These are phyloP conservation scores for Hemaris fuciformis DNA, from an alignment of 2,888 invertebrate species.

Conservation along the genomic window DNA sequence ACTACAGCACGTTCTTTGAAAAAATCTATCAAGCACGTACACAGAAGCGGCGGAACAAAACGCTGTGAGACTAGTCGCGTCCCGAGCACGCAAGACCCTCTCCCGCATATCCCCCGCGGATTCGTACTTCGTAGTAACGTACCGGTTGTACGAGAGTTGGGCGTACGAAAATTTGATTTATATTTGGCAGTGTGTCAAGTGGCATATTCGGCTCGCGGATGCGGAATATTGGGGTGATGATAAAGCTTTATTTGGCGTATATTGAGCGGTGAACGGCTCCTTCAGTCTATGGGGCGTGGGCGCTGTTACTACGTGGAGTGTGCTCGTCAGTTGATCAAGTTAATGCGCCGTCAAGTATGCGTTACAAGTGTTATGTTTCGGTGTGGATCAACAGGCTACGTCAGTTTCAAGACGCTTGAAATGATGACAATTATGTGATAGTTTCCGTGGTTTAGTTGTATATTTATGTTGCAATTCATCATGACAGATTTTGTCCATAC, in stretches of 20 bases:
- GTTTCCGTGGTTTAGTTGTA: too few relatives aligned
- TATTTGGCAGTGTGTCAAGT: slow-evolving; percentile 70
- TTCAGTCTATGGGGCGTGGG: slow-evolving; percentile 41
- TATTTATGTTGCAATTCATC: too few relatives aligned
- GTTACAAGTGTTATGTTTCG: background rate
- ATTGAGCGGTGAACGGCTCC: slow-evolving; percentile 55
- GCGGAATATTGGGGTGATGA: slow-evolving; percentile 61
- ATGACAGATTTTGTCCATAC: too few relatives aligned
- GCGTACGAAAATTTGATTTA: slow-evolving; percentile 65
- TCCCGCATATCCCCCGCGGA: too few relatives aligned
- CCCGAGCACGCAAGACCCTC: too few relatives aligned
- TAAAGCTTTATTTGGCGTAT: slow-evolving; percentile 66
- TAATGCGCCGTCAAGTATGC: background rate
- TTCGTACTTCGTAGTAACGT: background rate
- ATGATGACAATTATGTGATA: background rate
- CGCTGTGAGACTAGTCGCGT: too few relatives aligned
- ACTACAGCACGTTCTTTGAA: too few relatives aligned
- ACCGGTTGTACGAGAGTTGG: background rate
- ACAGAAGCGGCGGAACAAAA: too few relatives aligned
- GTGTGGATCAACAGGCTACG: background rate
- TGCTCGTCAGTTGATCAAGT: background rate
- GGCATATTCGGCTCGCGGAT: slow-evolving; percentile 60
- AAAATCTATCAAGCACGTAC: too few relatives aligned
- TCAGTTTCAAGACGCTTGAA: background rate
- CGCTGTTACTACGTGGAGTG: slow-evolving; percentile 22